These are phyloP conservation scores for Bicyclus anynana DNA, from an alignment of 1,140 invertebrate species.

Conservation along the genomic window DNA sequence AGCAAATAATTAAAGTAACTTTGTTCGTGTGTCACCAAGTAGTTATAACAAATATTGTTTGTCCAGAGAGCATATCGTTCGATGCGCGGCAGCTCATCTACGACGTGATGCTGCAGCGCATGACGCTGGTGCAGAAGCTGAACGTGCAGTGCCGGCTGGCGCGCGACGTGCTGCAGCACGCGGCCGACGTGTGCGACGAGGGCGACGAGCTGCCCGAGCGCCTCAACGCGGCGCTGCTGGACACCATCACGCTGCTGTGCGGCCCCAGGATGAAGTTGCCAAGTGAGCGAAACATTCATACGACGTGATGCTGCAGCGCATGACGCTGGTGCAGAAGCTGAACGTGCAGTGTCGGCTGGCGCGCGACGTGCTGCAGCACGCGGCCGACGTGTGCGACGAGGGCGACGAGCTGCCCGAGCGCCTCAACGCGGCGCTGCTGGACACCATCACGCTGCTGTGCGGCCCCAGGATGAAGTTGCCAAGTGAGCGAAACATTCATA, in stretches of 20 bases:
- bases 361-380: conserved; percentile 52
- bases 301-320: conserved; percentile 68
- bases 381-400: conserved; percentile 49
- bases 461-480: conserved; percentile 56
- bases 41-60: background rate
- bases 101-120: conserved; percentile 68
- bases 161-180: conserved; percentile 52
- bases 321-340: conserved; percentile 57
- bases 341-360: conserved; percentile 61
- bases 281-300: conserved; percentile 55
- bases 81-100: conserved; percentile 64
- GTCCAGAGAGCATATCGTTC: conserved; percentile 43
- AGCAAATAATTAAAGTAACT: no score
- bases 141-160: conserved; percentile 61
- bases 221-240: conserved; percentile 42
- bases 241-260: conserved; percentile 53
- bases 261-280: conserved; percentile 56
- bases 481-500: conserved; percentile 55
- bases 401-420: conserved; percentile 33
- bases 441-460: conserved; percentile 53
- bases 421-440: conserved; percentile 42
- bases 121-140: conserved; percentile 57
- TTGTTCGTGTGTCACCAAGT: no score
- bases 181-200: conserved; percentile 49
- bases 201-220: conserved; percentile 33